Base-by-base conservation (phyloP, 2,888 invertebrate species). In the Pecten maximus region DNA sequence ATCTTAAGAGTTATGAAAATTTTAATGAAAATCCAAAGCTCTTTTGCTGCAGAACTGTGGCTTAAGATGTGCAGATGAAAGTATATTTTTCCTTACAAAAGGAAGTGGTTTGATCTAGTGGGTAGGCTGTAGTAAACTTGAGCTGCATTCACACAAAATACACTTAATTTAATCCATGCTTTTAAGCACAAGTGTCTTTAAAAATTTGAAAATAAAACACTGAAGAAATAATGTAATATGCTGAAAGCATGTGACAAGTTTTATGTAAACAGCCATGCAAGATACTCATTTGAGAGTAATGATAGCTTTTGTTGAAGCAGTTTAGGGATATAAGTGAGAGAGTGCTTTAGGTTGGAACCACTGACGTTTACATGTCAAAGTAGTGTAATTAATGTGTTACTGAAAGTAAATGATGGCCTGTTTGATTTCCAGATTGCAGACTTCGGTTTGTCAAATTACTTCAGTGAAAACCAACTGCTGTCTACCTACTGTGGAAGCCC, bases 361-460 rank as follows among this genome's bases (percentile, higher is more conserved):
- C 54, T 8, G 23, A 74, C 19, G 35, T 74, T 74, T 35, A 74
- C 54, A 15, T 74, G 74, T 74, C 74, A 74, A 74, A 74, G 35
- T 10, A 74, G 8, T 35, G 74, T 74, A 28, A 74, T 74, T 74
- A 1, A 35, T 28, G 28, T 74, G 35, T 74, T 74, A 35, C 35
- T 74, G 74, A 74, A 74, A 35, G 74, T 74, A 35, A 74, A 74
- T 74, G 28, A 74, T 74, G 28, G 10, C n/a, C 40, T 48, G 91
- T 54, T 40, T 40, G 40, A 87, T 90, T 93, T 94, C n/a, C 95
- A 99, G 98, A 99, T 99, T 97, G 99, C 99, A 23, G 99, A 99
- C 97, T 99, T 99, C 97, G 99, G 99, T 92, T 97, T 99, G 91
- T 99, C 99, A 90, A 99, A 99, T 97, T 99, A 99, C 92, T 99